Conservation (phyloP, 2,888 invertebrate genomes). For the Oasisia sp. region DNA sequence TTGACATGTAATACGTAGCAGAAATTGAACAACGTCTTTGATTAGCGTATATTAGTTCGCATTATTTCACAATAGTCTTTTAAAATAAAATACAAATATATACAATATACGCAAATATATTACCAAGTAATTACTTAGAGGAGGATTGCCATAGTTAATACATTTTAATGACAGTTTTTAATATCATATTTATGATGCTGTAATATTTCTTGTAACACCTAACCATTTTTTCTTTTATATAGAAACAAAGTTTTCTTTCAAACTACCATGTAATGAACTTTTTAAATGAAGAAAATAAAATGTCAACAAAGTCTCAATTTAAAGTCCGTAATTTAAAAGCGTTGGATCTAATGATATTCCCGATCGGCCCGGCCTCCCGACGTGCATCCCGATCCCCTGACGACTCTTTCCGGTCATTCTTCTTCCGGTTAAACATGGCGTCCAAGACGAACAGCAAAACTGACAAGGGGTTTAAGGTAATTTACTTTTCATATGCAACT, state of each 20-base stretch:
- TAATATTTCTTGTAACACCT: conserved; percentile 17
- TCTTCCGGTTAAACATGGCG: conserved; percentile 14
- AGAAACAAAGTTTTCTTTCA: not conserved
- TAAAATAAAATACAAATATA: not conserved
- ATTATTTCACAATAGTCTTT: not conserved
- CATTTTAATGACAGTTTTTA: not conserved
- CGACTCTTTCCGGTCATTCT: not conserved
- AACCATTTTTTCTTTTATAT: not conserved
- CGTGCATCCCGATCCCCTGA: not conserved
- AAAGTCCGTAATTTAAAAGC: not conserved
- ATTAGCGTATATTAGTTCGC: not conserved
- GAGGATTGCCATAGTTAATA: too few relatives aligned
- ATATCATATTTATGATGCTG: not conserved
- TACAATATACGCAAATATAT: not conserved
- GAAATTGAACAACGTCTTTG: not conserved
- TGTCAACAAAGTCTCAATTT: not conserved
- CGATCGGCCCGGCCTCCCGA: too few relatives aligned
- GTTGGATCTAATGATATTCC: not conserved
- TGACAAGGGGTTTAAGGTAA: conserved; percentile 13
- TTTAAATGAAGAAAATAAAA: not conserved
- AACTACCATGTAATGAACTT: not conserved
- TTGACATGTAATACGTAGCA: not conserved
- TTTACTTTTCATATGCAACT: not conserved
- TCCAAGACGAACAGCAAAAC: not conserved
- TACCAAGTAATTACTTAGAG: not conserved